Evolutionary conservation across 2,113 vertebrate genomes (phyloP).

Genomic region (Vimba vimba): DNA sequence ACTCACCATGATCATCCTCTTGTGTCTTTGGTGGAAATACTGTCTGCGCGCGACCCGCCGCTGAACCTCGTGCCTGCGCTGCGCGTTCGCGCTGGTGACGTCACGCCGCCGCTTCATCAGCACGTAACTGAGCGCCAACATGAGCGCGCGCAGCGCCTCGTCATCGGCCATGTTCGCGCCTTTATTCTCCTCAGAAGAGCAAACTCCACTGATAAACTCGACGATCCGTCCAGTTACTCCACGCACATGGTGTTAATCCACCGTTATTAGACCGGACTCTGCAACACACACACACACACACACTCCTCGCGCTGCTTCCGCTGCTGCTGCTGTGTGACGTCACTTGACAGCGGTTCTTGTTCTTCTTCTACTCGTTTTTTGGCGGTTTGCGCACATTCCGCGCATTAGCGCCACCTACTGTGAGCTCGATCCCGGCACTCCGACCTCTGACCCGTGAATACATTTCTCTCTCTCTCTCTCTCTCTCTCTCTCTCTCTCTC

Average conservation of each 20-base stretch:
- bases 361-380: too few relatives aligned
- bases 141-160: conserved; percentile 63
- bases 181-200: not conserved
- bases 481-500: too few relatives aligned
- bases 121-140: conserved; percentile 75
- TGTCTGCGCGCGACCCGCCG: conserved; percentile 76
- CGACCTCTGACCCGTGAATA: too few relatives aligned
- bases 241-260: not conserved
- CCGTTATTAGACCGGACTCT: too few relatives aligned
- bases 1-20: conserved; percentile 62
- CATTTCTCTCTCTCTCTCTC: too few relatives aligned
- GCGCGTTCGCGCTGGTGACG: conserved; percentile 61
- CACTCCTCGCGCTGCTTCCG: not conserved
- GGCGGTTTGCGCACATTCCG: too few relatives aligned
- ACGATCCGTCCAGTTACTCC: not conserved
- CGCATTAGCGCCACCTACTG: too few relatives aligned
- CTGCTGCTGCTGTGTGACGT: not conserved
- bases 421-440: too few relatives aligned
- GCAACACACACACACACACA: too few relatives aligned
- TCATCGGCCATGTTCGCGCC: conserved; percentile 62
- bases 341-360: not conserved
- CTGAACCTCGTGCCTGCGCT: conserved; percentile 74
- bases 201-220: not conserved
- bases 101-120: conserved; percentile 76
- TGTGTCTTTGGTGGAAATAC: conserved; percentile 81